Evolutionary conservation across 2,888 invertebrate genomes (phyloP).

Genomic region (Trichacis sp.): DNA sequence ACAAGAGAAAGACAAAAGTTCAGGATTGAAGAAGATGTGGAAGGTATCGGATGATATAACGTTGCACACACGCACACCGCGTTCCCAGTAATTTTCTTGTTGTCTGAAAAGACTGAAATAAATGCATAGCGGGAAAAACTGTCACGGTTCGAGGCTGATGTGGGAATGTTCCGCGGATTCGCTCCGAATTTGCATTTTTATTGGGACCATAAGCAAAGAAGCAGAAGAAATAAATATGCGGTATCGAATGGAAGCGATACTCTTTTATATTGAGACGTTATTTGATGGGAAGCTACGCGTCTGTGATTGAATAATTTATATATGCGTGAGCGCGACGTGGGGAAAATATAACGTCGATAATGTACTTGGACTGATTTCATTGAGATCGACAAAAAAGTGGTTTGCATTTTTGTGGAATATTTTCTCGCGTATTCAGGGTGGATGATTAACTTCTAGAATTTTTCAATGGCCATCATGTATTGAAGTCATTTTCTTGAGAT

Average conservation of each 20-base stretch:
- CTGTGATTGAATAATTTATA: conserved; percentile 8
- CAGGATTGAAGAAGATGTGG: neutral
- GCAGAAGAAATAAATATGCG: conserved; percentile 21
- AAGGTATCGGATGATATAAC: conserved; percentile 13
- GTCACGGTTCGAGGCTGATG: neutral
- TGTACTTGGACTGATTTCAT: neutral
- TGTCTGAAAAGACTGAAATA: conserved; percentile 6
- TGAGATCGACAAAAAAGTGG: neutral
- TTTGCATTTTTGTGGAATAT: neutral
- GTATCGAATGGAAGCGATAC: conserved; percentile 23
- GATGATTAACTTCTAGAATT: too few species aligned
- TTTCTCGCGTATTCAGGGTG: too few species aligned
- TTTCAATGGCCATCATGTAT: too few species aligned
- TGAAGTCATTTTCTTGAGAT: too few species aligned
- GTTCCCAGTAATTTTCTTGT: conserved; percentile 18
- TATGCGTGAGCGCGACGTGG: neutral
- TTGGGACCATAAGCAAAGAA: conserved; percentile 11
- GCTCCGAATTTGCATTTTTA: conserved; percentile 38
- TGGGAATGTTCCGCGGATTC: conserved; percentile 9
- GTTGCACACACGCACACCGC: neutral
- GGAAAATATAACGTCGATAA: neutral
- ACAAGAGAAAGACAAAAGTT: too few species aligned
- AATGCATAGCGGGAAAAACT: neutral
- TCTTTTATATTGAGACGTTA: neutral
- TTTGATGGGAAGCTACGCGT: neutral